phyloP scores from a whole-genome alignment of 2,888 invertebrate genomes.

The Euphydryas editha region DNA sequence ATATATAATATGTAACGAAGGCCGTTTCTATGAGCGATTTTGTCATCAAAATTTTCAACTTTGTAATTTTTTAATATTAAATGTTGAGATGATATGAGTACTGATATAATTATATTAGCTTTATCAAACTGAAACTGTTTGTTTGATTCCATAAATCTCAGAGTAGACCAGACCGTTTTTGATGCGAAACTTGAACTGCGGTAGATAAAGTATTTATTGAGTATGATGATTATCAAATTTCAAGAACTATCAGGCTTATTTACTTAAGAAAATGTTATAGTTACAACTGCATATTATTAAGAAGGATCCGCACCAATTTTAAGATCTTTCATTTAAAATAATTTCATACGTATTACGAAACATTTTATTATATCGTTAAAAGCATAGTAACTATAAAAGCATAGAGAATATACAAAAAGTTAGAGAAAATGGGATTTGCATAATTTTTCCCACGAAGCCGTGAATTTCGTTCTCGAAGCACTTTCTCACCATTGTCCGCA shows the following conservation, averaged over 20 bases:
- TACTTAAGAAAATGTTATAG: no score
- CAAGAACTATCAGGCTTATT: no score
- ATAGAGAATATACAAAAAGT: conserved; percentile 44
- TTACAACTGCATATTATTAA: no score
- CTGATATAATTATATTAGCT: no score
- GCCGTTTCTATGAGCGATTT: not conserved
- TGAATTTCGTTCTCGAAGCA: conserved; percentile 64
- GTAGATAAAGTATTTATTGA: no score
- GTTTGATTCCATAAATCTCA: no score
- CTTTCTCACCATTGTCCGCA: conserved; percentile 73
- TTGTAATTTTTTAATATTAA: not conserved
- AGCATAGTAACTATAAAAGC: conserved; percentile 34
- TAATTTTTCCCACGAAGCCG: conserved; percentile 63
- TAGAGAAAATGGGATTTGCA: conserved; percentile 70
- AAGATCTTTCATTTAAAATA: not conserved
- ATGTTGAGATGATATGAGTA: not conserved
- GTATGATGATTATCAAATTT: no score
- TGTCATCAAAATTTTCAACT: no score
- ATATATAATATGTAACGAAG: not conserved
- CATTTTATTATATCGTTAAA: conserved; percentile 34
- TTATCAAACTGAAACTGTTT: no score
- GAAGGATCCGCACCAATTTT: not conserved
- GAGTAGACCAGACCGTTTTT: no score
- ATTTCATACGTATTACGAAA: conserved; percentile 8
- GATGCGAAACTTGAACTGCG: no score